Evolutionary conservation across 1,140 invertebrate species (phyloP).

Genomic region (Drosophila ambigua): DNA sequence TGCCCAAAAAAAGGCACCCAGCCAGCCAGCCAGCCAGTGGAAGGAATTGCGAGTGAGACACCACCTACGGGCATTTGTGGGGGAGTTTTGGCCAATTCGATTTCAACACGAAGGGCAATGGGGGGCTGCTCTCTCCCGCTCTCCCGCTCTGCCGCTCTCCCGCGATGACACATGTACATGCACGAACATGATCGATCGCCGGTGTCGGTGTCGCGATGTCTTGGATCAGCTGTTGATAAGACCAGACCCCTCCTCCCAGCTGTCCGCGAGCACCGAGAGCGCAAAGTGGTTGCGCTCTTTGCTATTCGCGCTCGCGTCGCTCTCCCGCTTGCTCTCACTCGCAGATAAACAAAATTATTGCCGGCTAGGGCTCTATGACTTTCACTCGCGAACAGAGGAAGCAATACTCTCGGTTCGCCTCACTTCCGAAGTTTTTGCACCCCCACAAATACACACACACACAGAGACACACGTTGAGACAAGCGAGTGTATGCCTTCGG

Average conservation of each 20-base stretch:
- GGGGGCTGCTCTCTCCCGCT: not conserved
- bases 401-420: not conserved
- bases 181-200: constrained; percentile 10
- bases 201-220: too few relatives aligned
- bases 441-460: constrained; percentile 9
- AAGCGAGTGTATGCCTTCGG: not conserved
- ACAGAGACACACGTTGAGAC: not conserved
- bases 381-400: constrained; percentile 22
- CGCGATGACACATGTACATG: constrained; percentile 22
- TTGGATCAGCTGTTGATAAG: too few relatives aligned
- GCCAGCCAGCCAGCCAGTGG: too few relatives aligned
- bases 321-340: constrained; percentile 21
- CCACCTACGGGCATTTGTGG: too few relatives aligned
- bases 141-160: too few relatives aligned
- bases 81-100: constrained; percentile 2
- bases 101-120: constrained; percentile 16
- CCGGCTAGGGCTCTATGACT: constrained; percentile 29
- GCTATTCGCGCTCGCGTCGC: not conserved
- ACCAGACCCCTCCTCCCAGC: too few relatives aligned
- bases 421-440: constrained; percentile 35
- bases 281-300: too few relatives aligned
- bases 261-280: too few relatives aligned
- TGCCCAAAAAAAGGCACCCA: not conserved
- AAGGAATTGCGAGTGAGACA: too few relatives aligned
- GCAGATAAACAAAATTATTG: constrained; percentile 48